These are phyloP conservation scores for Rana temporaria DNA, from an alignment of 2,113 vertebrate species.

Conservation along the genomic window DNA sequence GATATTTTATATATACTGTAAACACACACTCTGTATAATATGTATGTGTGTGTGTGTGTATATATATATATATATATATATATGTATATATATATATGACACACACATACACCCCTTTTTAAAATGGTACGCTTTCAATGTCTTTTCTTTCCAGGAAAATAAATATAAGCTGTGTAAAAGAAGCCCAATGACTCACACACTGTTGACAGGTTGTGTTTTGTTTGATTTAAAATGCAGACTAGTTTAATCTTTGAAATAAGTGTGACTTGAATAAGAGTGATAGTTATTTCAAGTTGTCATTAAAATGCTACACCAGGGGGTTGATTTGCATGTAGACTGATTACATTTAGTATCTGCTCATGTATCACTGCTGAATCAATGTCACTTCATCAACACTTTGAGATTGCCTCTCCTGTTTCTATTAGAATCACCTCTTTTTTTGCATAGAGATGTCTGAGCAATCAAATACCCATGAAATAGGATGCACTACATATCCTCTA, in stretches of 20 bases:
- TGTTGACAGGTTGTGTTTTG: conserved; percentile 56
- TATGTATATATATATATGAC: too few species aligned
- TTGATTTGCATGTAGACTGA: conserved; percentile 67
- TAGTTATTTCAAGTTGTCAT: conserved; percentile 58
- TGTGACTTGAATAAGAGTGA: conserved; percentile 55
- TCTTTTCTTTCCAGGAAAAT: not conserved
- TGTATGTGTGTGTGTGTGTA: too few species aligned
- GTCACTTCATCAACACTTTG: conserved; percentile 60
- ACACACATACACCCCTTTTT: too few species aligned
- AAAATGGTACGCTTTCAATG: too few species aligned
- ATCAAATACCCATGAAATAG: conserved; percentile 58
- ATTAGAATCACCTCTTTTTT: conserved; percentile 59
- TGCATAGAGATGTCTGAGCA: conserved; percentile 58
- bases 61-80: too few species aligned
- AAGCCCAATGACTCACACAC: conserved; percentile 49
- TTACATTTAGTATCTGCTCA: conserved; percentile 65
- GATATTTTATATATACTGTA: too few species aligned
- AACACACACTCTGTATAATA: too few species aligned
- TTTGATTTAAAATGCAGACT: conserved; percentile 53
- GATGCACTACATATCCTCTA: conserved; percentile 39
- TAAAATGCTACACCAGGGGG: conserved; percentile 57
- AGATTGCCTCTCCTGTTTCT: conserved; percentile 59
- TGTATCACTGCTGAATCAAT: conserved; percentile 60
- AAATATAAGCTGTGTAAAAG: not conserved
- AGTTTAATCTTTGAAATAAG: conserved; percentile 61